Conservation (phyloP, 2,888 invertebrate genomes). For the Drosophila melanosoma region DNA sequence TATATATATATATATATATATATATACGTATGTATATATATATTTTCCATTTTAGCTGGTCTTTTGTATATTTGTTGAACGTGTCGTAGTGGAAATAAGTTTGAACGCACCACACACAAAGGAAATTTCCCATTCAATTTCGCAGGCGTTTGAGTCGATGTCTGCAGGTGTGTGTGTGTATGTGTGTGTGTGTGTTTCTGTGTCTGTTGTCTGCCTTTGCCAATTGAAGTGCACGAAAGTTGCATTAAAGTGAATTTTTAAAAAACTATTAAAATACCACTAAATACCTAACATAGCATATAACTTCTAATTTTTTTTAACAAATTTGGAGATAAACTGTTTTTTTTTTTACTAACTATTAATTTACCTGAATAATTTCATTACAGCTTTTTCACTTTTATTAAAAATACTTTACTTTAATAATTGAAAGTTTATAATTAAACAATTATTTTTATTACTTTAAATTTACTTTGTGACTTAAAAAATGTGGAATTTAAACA, state of each 20-base stretch:
- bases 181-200: slow-evolving; percentile 5
- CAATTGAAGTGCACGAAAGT: slow-evolving; percentile 49
- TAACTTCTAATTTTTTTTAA: not conserved
- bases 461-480: not conserved
- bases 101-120: slow-evolving; percentile 61
- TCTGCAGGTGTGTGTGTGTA: slow-evolving; percentile 48
- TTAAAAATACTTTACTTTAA: not conserved
- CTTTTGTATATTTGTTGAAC: slow-evolving; percentile 14
- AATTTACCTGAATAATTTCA: not conserved
- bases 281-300: slow-evolving; percentile 4
- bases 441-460: not conserved
- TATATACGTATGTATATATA: slow-evolving; percentile 11
- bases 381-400: not conserved
- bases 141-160: slow-evolving; percentile 70
- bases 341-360: not conserved
- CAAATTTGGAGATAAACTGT: not conserved
- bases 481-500: not conserved
- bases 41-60: slow-evolving; percentile 4
- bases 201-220: slow-evolving; percentile 42
- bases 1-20: slow-evolving; percentile 6
- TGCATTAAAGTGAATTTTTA: slow-evolving; percentile 48
- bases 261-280: slow-evolving; percentile 47
- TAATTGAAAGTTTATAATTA: not conserved
- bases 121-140: slow-evolving; percentile 77
- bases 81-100: slow-evolving; percentile 58